Percentiles rank a stretch among this genome's conserved stretches.
Conservation (phyloP, 2,797 vertebrate species). For the Muraenolepis orangiensis region DNA sequence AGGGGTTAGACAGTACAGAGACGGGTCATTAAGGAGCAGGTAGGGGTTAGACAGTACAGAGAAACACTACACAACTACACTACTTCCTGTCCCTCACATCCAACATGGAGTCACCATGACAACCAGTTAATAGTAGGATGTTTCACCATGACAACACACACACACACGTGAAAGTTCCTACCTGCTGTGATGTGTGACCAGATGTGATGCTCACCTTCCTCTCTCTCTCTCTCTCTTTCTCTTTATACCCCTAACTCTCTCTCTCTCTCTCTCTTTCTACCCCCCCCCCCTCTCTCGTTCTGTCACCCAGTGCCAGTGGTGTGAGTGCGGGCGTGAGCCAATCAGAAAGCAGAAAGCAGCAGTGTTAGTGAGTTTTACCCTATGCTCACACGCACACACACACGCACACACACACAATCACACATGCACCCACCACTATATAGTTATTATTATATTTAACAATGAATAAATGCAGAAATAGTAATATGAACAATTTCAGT, state of each 20-base stretch:
- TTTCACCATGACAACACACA: not conserved
- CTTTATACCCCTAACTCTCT: no score
- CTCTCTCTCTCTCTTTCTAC: conserved; percentile 10
- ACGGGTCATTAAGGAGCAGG: no score
- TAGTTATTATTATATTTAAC: not conserved
- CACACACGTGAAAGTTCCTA: not conserved
- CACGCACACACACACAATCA: not conserved
- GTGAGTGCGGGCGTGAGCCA: conserved; percentile 49
- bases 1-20: not conserved
- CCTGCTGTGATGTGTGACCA: not conserved
- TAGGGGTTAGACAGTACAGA: not conserved
- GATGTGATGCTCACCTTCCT: not conserved
- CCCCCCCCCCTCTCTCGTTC: conserved; percentile 10
- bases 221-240: not conserved
- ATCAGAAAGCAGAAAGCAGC: conserved; percentile 53
- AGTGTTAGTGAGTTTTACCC: conserved; percentile 40
- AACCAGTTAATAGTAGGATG: no score
- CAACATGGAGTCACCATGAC: no score
- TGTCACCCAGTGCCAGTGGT: conserved; percentile 34
- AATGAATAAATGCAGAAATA: not conserved
- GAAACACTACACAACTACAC: no score
- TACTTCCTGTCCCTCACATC: no score
- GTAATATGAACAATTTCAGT: not conserved
- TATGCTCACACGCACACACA: not conserved
- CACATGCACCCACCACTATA: not conserved